Conservation (phyloP, 1,140 invertebrate genomes). For the Orius insidiosus region DNA sequence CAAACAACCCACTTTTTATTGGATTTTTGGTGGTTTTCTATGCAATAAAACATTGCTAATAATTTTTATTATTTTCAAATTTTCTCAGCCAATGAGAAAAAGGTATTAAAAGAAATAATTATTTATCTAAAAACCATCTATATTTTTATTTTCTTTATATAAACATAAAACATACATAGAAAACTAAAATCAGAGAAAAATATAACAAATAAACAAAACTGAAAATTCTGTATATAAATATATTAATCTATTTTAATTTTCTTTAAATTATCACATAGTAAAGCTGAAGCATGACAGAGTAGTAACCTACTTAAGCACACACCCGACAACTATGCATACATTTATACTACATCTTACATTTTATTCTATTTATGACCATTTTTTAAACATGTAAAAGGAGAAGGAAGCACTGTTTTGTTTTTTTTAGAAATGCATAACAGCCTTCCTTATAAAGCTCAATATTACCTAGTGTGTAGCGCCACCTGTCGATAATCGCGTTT, state of each 20-base stretch:
- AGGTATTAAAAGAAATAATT: too few species aligned
- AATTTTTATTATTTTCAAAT: too few species aligned
- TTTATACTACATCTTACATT: conserved; percentile 3
- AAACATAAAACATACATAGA: too few species aligned
- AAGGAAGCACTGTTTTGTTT: conserved; percentile 13
- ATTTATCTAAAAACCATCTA: too few species aligned
- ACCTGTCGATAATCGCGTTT: too few species aligned
- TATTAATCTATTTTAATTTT: conserved; percentile 4
- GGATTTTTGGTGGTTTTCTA: too few species aligned
- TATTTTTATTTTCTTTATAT: too few species aligned
- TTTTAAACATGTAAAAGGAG: neutral
- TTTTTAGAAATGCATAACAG: conserved; percentile 8
- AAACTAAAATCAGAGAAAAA: too few species aligned
- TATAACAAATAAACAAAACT: neutral
- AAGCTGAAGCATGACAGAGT: conserved; percentile 11
- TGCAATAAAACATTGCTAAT: too few species aligned
- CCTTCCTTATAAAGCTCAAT: conserved; percentile 13
- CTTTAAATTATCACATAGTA: conserved; percentile 13
- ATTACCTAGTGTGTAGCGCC: conserved; percentile 9
- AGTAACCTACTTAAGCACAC: conserved; percentile 9
- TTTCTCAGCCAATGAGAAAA: too few species aligned
- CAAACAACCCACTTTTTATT: too few species aligned
- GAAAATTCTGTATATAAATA: conserved; percentile 9
- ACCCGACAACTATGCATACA: conserved; percentile 7
- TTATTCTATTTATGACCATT: neutral